Evolutionary conservation across 2,113 vertebrate genomes (phyloP), one percentile per base, ranked within the genome.

Genomic region (Larimichthys polyactis): DNA sequence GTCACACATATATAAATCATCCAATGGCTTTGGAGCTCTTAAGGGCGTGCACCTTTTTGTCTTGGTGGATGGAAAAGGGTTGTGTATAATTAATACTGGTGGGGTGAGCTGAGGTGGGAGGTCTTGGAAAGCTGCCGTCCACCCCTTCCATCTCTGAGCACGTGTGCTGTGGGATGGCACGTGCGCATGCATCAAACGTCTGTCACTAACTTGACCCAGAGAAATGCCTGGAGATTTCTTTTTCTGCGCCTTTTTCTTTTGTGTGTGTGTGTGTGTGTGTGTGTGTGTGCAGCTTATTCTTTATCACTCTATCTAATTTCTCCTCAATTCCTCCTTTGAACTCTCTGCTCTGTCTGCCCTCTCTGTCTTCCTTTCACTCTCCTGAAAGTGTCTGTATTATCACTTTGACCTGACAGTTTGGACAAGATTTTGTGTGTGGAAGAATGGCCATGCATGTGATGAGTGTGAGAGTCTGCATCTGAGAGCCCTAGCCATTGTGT

Each of bases 61-160:
- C 85, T 84, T 68, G 48, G 62, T 52, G 11, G 74, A 85, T 87
- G 66, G 62, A 83, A 66, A 75, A 49, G 44, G 51, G 71, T 72
- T 80, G 71, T 94, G 81, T 86, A 90, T 93, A 91, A 94, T 91
- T 91, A 62, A 88, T 94, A 91, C 71, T 51, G 71, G 46, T 74
- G 63, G 85, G 72, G 66, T 54, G 73, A 83, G 81, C 65, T 60
- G 49, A 82, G 66, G 78, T 72, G 54, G 79, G 59, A 71, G 86
- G 70, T 66, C 80, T 87, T 63, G 74, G 62, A 82, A 77, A 82
- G 59, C 74, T 55, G 22, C 84, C 0, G 12, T 65, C 75, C 65
- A 66, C 17, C 11, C 70, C 48, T 62, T 66, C 68, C 71, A 24
- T 64, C 65, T 71, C 68, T 36, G 71, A 60, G 55, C 71, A 57